Evolutionary conservation across 1,140 invertebrate species (phyloP).

Genomic region (Cyclina sinensis): DNA sequence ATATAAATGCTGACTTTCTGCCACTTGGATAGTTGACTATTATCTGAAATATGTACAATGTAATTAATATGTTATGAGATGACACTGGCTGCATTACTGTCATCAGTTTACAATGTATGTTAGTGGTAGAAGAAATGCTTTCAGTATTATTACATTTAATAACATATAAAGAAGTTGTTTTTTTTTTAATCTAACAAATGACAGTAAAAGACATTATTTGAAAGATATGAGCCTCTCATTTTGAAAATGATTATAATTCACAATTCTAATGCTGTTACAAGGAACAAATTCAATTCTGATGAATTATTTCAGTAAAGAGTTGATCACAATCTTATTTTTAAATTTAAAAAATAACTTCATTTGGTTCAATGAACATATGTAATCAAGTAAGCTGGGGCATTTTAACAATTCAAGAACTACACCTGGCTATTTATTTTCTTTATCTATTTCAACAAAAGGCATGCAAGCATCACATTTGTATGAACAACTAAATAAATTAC

Average conservation of each 20-base stretch:
- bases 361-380: too few relatives aligned
- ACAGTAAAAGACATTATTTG: background rate
- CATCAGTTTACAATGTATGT: background rate
- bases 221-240: background rate
- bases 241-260: background rate
- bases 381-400: too few relatives aligned
- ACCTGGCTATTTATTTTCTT: too few relatives aligned
- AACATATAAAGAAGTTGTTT: background rate
- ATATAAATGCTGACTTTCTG: conserved; percentile 4
- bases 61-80: background rate
- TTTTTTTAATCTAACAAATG: background rate
- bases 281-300: too few relatives aligned
- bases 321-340: too few relatives aligned
- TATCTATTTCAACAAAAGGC: too few relatives aligned
- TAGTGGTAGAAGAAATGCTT: background rate
- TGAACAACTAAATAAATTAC: too few relatives aligned
- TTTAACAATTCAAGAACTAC: too few relatives aligned
- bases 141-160: background rate
- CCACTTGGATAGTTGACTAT: background rate
- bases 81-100: background rate
- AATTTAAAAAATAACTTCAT: too few relatives aligned
- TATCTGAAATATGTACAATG: conserved; percentile 3
- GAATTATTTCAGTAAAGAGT: too few relatives aligned
- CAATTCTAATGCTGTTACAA: too few relatives aligned
- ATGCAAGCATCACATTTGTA: too few relatives aligned